Evolutionary conservation across 35 echinoderm and acorn worm genomes (phyloP), one percentile per base, ranked within the genome.

Genomic region (Holothuria glaberrima): DNA sequence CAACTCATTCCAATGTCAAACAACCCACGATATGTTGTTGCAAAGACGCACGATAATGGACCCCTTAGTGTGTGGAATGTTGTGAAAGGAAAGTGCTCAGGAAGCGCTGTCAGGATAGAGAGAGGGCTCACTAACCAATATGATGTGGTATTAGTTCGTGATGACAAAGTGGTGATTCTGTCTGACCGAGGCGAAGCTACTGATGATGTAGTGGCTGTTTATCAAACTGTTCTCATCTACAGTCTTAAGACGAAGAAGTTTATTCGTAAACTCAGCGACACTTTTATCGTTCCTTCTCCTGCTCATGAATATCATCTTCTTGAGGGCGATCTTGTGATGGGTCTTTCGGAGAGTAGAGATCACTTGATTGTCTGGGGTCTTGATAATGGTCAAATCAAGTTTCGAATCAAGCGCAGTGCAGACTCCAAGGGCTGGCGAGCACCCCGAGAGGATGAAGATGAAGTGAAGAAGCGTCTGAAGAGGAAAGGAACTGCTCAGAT

Each of bases 41-140:
- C 96, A 25, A 98, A 95, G 59, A 87, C 90, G 18, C 68, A 90
- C 84, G 80, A 94, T 59, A 95, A 95, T 46, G 96, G 96, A 21
- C 96, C 93, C 31, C 46, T 98, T 38, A 93, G 90, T 41, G 96
- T 98, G 5, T 98, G 96, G 96, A 98, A 98, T 46, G 96, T 98
- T 3, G 91, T 98, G 14, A 98, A 98, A 63, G 93, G 91, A 30
- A 98, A 95, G 38, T 98, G 96, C 48, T 81, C 93, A 1, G 90
- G 84, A 19, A 94, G 82, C 30, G 90, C 96, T 4, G 93, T 98
- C n/a, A 65, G 90, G 20, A 93, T 98, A 33, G 96, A 98, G 72
- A 63, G 96, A 44, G 93, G 96, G 0, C 58, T 98, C 30, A 88
- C 89, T 3, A 93, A 94, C 54, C 63, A 86, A 4, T 90, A 94